Evolutionary conservation across 2,888 invertebrate genomes (phyloP).

Genomic region (Psylliodes chrysocephalus): DNA sequence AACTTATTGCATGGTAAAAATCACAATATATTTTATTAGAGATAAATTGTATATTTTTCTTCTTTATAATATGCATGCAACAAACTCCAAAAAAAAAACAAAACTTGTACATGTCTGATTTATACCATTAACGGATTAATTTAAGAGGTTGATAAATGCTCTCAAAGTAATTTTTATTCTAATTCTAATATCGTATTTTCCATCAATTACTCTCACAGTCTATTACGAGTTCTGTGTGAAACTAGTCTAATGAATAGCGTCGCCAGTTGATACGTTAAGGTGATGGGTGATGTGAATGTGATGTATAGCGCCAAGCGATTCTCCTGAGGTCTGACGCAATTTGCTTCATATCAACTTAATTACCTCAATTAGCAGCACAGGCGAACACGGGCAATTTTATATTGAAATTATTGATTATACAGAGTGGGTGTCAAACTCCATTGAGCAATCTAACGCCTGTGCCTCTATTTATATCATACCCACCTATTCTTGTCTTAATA

Average conservation of each 20-base stretch:
- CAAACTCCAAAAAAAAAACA: no score
- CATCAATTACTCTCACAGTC: no score
- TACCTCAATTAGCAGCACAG: conserved; percentile 16
- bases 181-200: no score
- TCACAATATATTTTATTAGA: no score
- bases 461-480: not conserved
- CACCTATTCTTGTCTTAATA: not conserved
- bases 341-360: conserved; percentile 17
- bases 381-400: conserved; percentile 18
- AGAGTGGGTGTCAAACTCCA: conserved; percentile 6
- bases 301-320: conserved; percentile 7
- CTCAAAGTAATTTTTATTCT: no score
- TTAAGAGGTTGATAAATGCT: no score
- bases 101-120: no score
- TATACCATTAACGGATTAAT: no score
- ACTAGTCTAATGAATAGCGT: not conserved
- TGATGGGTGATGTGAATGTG: conserved; percentile 12
- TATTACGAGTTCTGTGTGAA: not conserved
- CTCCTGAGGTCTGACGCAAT: conserved; percentile 11
- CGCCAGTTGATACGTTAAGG: not conserved
- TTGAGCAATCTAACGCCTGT: conserved; percentile 4
- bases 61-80: no score
- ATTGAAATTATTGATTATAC: conserved; percentile 17
- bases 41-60: no score
- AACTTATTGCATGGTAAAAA: no score